A percentile compares a stretch with the other conserved stretches of the same genome.
Evolutionary conservation across 1,140 invertebrate genomes (phyloP).

Genomic region (Glossosoma conforme): DNA sequence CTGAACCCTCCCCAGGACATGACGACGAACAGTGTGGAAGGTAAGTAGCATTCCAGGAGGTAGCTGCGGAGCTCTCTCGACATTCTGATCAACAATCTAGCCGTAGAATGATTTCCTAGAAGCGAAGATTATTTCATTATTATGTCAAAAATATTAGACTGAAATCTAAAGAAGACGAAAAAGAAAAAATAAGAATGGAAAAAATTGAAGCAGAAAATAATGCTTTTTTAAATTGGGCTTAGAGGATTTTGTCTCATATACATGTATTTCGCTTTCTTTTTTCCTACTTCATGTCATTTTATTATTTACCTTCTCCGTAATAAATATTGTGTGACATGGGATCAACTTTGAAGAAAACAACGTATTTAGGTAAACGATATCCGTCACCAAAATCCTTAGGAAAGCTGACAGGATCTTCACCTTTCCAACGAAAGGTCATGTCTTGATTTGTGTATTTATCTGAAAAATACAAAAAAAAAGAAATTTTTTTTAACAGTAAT

Average conservation of each 20-base stretch:
- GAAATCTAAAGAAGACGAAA: neutral
- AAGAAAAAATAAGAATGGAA: too few species aligned
- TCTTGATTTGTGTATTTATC: constrained; percentile 55
- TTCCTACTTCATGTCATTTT: neutral
- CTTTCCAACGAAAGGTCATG: constrained; percentile 54
- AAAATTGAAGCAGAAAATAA: too few species aligned
- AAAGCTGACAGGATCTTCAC: constrained; percentile 48
- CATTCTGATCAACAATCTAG: constrained; percentile 52
- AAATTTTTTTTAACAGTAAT: too few species aligned
- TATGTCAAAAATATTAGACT: neutral
- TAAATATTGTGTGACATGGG: constrained; percentile 53
- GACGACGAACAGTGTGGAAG: constrained; percentile 58
- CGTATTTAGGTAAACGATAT: constrained; percentile 56
- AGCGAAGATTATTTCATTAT: constrained; percentile 9
- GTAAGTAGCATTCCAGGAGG: constrained; percentile 58
- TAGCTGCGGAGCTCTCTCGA: constrained; percentile 56
- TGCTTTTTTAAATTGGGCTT: neutral
- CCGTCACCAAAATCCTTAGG: constrained; percentile 49
- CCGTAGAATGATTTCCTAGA: constrained; percentile 54
- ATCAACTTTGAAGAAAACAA: constrained; percentile 53
- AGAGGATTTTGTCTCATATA: neutral
- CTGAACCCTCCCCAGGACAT: constrained; percentile 64
- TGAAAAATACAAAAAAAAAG: constrained; percentile 38
- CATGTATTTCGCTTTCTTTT: neutral
- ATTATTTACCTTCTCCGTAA: constrained; percentile 55